These are phyloP conservation scores for Isoperla grammatica DNA, from an alignment of 2,888 invertebrate species.

Conservation along the genomic window DNA sequence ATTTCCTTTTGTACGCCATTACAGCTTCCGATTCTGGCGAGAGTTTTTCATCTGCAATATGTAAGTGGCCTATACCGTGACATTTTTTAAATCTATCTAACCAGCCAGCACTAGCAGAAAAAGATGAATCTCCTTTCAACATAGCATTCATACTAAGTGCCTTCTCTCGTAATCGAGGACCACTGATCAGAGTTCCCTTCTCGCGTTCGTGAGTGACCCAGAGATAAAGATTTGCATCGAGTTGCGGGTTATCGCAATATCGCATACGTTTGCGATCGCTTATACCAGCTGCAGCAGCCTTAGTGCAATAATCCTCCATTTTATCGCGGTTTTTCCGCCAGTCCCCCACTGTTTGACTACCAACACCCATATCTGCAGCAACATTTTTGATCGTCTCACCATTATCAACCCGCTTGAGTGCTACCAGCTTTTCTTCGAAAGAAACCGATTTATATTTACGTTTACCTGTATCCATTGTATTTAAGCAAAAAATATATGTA, in stretches of 20 bases:
- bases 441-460: constrained; percentile 15
- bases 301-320: constrained; percentile 23
- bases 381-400: constrained; percentile 25
- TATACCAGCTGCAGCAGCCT: constrained; percentile 5
- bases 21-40: constrained; percentile 28
- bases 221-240: constrained; percentile 27
- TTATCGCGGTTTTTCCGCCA: constrained; percentile 27
- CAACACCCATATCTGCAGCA: constrained; percentile 25
- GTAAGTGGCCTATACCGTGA: constrained; percentile 32
- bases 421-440: constrained; percentile 29
- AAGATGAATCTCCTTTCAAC: constrained; percentile 28
- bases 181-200: constrained; percentile 30
- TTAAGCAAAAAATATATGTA: too few species aligned
- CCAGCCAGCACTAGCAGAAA: constrained; percentile 35
- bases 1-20: constrained; percentile 23
- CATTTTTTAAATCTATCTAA: constrained; percentile 34
- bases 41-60: constrained; percentile 30
- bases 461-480: too few species aligned
- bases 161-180: constrained; percentile 33
- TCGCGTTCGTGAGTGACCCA: constrained; percentile 29
- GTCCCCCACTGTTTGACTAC: constrained; percentile 28
- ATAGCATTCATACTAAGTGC: constrained; percentile 29
- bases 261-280: constrained; percentile 25
- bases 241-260: constrained; percentile 20
- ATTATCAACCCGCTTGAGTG: constrained; percentile 27